Percentiles rank a stretch among this genome's conserved stretches.
These are phyloP conservation scores for Macrosiphum euphorbiae DNA, from an alignment of 2,888 invertebrate species.

Conservation along the genomic window DNA sequence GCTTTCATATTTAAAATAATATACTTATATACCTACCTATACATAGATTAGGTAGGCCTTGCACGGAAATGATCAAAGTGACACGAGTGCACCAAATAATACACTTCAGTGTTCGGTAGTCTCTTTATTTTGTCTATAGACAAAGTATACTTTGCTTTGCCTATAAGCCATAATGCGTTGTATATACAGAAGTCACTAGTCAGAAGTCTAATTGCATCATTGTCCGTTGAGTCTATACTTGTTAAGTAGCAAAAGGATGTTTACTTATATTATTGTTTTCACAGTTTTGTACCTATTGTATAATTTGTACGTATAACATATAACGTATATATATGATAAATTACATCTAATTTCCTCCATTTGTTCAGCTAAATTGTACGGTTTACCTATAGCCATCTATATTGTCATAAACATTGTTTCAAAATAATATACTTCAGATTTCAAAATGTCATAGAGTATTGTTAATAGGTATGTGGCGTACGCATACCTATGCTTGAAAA, in stretches of 20 bases:
- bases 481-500: background rate
- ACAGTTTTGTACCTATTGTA: background rate
- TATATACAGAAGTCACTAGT: background rate
- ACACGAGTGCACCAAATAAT: background rate
- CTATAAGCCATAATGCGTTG: background rate
- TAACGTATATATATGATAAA: background rate
- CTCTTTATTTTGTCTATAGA: background rate
- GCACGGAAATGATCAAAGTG: background rate
- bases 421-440: background rate
- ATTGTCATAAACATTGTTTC: background rate
- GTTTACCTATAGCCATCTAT: background rate
- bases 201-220: background rate
- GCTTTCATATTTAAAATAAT: conserved; percentile 13
- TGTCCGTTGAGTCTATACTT: background rate
- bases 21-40: background rate
- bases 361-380: background rate
- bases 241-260: background rate
- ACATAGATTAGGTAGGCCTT: background rate
- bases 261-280: background rate
- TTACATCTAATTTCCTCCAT: background rate
- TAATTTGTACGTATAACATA: background rate
- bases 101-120: background rate
- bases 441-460: background rate
- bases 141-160: background rate
- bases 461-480: background rate